Percentiles rank a stretch among this genome's conserved stretches.
Conservation (phyloP, 2,113 vertebrate species). For the Bubo bubo region DNA sequence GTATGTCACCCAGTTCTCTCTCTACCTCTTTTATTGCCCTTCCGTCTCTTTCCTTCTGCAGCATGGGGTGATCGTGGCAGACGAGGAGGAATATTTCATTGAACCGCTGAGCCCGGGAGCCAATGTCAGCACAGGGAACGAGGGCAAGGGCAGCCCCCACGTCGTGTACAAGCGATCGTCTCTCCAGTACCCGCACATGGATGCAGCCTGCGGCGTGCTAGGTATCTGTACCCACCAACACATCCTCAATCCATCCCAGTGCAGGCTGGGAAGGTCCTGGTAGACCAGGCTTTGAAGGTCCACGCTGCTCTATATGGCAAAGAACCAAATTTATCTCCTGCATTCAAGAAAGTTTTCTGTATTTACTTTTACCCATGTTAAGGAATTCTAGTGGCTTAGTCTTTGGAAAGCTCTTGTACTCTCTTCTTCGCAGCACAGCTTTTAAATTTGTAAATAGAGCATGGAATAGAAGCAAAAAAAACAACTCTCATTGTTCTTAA, state of each 20-base stretch:
- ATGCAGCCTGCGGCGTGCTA: constrained; percentile 93
- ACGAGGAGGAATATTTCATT: constrained; percentile 95
- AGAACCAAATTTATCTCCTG: not conserved
- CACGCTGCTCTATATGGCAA: not conserved
- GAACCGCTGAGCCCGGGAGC: constrained; percentile 86
- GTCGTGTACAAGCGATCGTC: constrained; percentile 97
- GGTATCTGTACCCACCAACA: constrained; percentile 71
- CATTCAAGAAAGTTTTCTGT: not conserved
- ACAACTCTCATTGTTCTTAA: not conserved
- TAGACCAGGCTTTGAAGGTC: not conserved
- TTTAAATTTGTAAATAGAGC: not conserved
- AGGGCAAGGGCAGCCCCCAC: constrained; percentile 88
- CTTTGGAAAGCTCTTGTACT: not conserved
- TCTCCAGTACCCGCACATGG: constrained; percentile 92
- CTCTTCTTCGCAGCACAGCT: not conserved
- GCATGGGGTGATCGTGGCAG: constrained; percentile 95
- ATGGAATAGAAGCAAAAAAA: not conserved
- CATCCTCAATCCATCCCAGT: not conserved
- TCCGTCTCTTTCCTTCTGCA: constrained; percentile 58
- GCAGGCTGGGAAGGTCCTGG: not conserved
- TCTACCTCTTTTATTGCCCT: not conserved
- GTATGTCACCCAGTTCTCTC: not conserved
- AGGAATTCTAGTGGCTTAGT: not conserved
- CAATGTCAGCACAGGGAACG: constrained; percentile 75
- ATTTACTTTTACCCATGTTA: not conserved